Base-by-base conservation (phyloP, 92 coral and sea anemone genomes). In the Umimayanthus kanabou region DNA sequence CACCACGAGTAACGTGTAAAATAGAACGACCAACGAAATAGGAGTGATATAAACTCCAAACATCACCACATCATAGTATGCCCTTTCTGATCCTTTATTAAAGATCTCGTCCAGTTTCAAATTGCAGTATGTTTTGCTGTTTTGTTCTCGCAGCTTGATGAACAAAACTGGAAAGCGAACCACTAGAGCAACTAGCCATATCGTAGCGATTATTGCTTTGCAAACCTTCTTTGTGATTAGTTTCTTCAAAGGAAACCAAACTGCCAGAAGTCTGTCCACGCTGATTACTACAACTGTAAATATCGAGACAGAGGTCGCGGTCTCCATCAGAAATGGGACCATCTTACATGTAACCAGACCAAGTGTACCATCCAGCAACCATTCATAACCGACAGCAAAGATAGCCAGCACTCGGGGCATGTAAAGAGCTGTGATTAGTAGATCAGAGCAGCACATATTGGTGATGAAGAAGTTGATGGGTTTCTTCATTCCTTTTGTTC, bases 201-300 rank as follows among this genome's bases (percentile, higher is more conserved):
- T 18, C 9, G n/a, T 22, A 11, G 37, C 39, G 20, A 82, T 14
- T 39, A 82, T 82, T 9, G 58, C 42, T 81, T 66, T 64, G 25
- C 74, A 71, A 61, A 66, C 13, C 13, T 13, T 61, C 73, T 58
- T 81, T 81, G 85, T 61, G 73, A 81, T 81, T 15, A 81, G 23
- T 30, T 37, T 57, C 74, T 39, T 58, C 20, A 81, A 23, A 71
- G 85, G 85, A 20, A 61, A 81, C 39, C 57, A 61, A 81, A 81
- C 85, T 58, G 85, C 85, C 3, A 61, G 26, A 39, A 81, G 55
- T n/a, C 85, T 61, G 85, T 81, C 85, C 73, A 81, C 73, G 66
- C 85, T 81, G 55, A 81, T 81, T 57, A 39, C 9, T 20, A 81
- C 42, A 39, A 81, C 40, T 64, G 85, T 81, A 28, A 81, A 25